Base-by-base conservation (phyloP, 37 sponge, comb jelly and placozoan species). In the Halisarca cf. caerulea region DNA sequence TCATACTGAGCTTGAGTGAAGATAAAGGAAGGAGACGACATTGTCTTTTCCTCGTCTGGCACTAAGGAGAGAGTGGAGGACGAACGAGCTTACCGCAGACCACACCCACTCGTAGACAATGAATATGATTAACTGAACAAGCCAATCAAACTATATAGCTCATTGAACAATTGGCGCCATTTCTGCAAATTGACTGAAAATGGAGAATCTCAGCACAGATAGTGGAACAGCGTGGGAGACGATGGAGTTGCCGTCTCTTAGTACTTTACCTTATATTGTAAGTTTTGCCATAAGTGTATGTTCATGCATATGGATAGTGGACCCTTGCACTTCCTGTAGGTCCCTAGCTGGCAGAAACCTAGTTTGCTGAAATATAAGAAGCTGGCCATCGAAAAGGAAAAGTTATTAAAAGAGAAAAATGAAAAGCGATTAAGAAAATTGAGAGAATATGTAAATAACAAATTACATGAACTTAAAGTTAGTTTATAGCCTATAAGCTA, bases 1-100 rank as follows among this genome's bases (percentile, higher is more conserved):
- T 92, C 93, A 33, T 86, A 92, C 57, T 92, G 93, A 59, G 71
- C 73, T 71, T 92, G 93, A 3, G 93, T 92, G 30, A 92, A 86
- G n/a, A 92, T 89, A 7, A 70, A 74, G 41, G 64, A 28, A 20
- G 64, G 30, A 3, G 77, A 36, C 77, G 77, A 32, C 77, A 74
- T 74, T 37, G 38, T 40, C 36, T 33, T 39, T 24, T 24, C 71
- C 33, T 36, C 21, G 37, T 3, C 71, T 21, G 2, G 32, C 35
- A n/a, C n/a, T n/a, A n/a, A n/a, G n/a, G n/a, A n/a, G n/a, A n/a
- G n/a, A 47, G 9, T 47, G 11, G 9, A 11, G 43, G 42, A n/a
- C 41, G 45, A 36, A 37, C 15, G 45, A n/a, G 15, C 0, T 41
- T n/a, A 74, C 77, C 77, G 45, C 77, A 74, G 77, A 41, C 17